Percentiles rank a stretch among this genome's conserved stretches.
phyloP scores from a whole-genome alignment of 2,113 vertebrate species.

The Perca fluviatilis region DNA sequence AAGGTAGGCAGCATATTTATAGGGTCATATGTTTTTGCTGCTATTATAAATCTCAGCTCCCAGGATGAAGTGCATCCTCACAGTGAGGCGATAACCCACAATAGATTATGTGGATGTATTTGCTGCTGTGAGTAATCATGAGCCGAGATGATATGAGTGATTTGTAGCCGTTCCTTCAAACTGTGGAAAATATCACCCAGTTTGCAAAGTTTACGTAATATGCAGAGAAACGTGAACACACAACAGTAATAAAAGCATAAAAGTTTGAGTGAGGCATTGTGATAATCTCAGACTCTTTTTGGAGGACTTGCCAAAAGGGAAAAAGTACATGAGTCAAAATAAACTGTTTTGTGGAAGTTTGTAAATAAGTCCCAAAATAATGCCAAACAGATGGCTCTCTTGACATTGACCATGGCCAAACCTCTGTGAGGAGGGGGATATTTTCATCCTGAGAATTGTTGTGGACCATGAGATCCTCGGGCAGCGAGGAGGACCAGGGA shows the following conservation, averaged over 20 bases:
- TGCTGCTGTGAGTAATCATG: constrained; percentile 59
- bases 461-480: constrained; percentile 69
- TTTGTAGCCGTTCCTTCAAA: constrained; percentile 36
- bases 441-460: constrained; percentile 84
- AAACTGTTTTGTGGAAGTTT: constrained; percentile 76
- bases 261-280: constrained; percentile 30
- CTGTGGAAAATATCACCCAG: constrained; percentile 26
- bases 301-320: constrained; percentile 53
- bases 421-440: constrained; percentile 73
- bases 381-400: constrained; percentile 77
- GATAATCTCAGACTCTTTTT: constrained; percentile 50
- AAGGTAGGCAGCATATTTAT: constrained; percentile 64
- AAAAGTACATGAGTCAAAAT: constrained; percentile 74
- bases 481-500: constrained; percentile 55
- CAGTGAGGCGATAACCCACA: constrained; percentile 51
- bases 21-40: constrained; percentile 53
- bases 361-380: constrained; percentile 84
- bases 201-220: constrained; percentile 8
- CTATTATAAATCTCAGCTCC: constrained; percentile 58
- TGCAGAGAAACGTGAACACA: constrained; percentile 1
- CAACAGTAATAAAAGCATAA: not conserved
- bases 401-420: constrained; percentile 78
- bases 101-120: constrained; percentile 31
- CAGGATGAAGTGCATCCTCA: constrained; percentile 46
- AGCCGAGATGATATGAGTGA: constrained; percentile 29